Base-by-base conservation (phyloP, 1,140 invertebrate species). In the Aphidius ervi region DNA sequence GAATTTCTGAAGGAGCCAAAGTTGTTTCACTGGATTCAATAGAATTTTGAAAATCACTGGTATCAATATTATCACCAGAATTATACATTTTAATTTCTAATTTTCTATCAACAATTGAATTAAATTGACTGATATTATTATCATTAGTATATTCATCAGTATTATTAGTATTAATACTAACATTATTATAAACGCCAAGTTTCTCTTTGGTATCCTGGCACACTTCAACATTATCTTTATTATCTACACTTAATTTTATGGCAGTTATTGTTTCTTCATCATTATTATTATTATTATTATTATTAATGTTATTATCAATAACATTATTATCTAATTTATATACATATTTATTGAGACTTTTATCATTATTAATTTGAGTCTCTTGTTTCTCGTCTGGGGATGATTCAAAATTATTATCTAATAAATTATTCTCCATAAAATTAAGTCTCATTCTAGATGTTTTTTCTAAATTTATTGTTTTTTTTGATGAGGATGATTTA, bases 121-220 rank as follows among this genome's bases (percentile, higher is more conserved):
- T 37, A 45, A 56, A 62, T 56, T 65, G 47, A 61, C 54, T 57
- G 47, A 55, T 6, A 43, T 63, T 63, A 40, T 68, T 59, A 9
- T 43, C 37, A 20, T 31, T 31, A 31, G 23, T 31, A 31, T 3
- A 4, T 31, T 31, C 23, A 31, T 31, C 2, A 31, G 23, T 31
- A 31, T 31, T 31, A 31, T 31, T 31, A 31, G 4, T 3, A 31
- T 31, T 31, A 3, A 31, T 31, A 31, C 61, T 48, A 37, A 63
- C 54, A 55, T n/a, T 48, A 58, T 56, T 42, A 46, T 53, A 53
- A 45, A 58, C 56, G 52, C 60, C 62, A 57, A 63, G 53, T 54
- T 59, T 62, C 58, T 76, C 72, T 73, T 77, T 74, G 70, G 73
- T 74, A 75, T 73, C 61, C 76, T 58, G 59, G 59, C 61, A 63